Conservation (phyloP, 2,113 vertebrate genomes). For the Dasyornis broadbenti region DNA sequence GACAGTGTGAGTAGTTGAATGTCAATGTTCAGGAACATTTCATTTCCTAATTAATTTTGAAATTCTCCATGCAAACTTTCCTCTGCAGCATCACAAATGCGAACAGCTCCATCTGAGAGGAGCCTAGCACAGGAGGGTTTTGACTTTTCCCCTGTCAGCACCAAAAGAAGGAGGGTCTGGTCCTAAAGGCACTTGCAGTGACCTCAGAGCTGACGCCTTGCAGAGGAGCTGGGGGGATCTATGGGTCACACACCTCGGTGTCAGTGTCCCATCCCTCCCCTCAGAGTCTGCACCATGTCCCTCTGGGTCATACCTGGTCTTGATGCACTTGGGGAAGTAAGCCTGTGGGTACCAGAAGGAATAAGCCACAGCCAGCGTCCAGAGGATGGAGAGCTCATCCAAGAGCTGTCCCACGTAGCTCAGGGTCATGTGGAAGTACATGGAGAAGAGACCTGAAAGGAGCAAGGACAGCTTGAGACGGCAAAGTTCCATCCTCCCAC, state of each 20-base stretch:
- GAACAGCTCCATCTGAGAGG: background rate
- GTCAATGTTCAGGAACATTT: background rate
- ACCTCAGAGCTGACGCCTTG: background rate
- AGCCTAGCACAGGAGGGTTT: background rate
- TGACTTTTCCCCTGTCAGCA: background rate
- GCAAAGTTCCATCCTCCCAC: background rate
- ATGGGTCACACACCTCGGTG: background rate
- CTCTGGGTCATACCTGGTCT: conserved; percentile 76
- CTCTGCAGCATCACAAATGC: background rate
- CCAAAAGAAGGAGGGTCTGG: background rate
- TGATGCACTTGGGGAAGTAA: conserved; percentile 81
- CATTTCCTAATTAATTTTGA: background rate
- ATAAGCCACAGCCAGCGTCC: conserved; percentile 83
- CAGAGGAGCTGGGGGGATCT: background rate
- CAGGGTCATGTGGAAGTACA: conserved; percentile 94
- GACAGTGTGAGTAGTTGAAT: background rate
- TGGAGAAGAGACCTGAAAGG: conserved; percentile 83
- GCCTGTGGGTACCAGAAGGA: conserved; percentile 84
- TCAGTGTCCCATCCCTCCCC: background rate
- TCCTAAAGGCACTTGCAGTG: background rate
- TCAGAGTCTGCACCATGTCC: background rate
- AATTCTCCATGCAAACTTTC: background rate
- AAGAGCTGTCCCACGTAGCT: conserved; percentile 92
- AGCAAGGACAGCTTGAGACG: background rate
- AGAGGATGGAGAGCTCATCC: conserved; percentile 93